Evolutionary conservation across 2,888 invertebrate genomes (phyloP), one percentile per base, ranked within the genome.

Genomic region (Elegia similella): DNA sequence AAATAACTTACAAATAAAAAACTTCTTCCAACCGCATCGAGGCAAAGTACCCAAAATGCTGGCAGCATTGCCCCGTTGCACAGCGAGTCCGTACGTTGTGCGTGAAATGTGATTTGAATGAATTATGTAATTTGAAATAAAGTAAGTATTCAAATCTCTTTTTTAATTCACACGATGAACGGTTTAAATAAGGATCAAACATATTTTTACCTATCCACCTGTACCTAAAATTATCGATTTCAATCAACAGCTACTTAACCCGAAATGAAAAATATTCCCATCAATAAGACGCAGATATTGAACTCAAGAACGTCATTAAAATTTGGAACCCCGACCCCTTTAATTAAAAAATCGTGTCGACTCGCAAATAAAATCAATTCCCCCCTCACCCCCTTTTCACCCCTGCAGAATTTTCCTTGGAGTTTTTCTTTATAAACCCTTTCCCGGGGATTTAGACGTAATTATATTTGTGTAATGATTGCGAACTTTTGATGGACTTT

Each of bases 321-420:
- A 70, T 69, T 68, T 65, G 60, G 29, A 65, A 66, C 65, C 62
- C 59, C 56, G 59, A 52, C 56, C 68, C 68, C 65, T 69, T 69
- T 87, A 87, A 88, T 88, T 85, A 85, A 90, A 89, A 90, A 90
- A 88, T 86, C 90, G 90, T 90, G 90, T 87, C 83, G 77, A 78
- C 78, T 83, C 76, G 63, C 84, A 88, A 90, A 90, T 89, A 90
- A 88, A 89, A 88, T 89, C 89, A 90, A 90, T 90, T 81, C 76
- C 68, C 75, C 74, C 75, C 64, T 60, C 76, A 68, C 75, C 74
- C 75, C 64, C 59, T 65, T 63, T 69, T 62, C 63, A 64, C 73
- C 76, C 72, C 60, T 61, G 59, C 60, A 52, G 68, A 71, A 71
- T 68, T 78, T 73, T 73, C 71, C 67, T 57, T 59, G 67, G 80